phyloP scores from a whole-genome alignment of 1,140 invertebrate species.

The Bombus breviceps region DNA sequence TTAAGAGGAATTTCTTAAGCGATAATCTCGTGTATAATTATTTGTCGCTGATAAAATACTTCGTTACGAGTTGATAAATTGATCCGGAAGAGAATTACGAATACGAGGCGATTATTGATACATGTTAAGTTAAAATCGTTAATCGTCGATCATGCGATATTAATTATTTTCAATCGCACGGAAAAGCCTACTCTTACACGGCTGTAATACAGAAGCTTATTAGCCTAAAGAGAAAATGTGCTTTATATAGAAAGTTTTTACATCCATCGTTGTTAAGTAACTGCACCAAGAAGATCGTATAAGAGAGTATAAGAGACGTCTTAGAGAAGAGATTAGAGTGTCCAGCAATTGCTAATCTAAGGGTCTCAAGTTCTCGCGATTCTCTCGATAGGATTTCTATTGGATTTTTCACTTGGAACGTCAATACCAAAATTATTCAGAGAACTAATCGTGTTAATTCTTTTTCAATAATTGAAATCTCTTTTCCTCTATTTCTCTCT shows the following conservation, averaged over 20 bases:
- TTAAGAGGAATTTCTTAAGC: not conserved
- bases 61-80: not conserved
- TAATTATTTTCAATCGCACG: not conserved
- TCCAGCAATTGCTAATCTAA: not conserved
- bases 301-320: too few species aligned
- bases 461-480: not conserved
- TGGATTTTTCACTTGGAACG: not conserved
- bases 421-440: not conserved
- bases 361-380: not conserved
- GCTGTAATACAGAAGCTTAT: too few species aligned
- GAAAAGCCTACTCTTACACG: too few species aligned
- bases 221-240: too few species aligned
- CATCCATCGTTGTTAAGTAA: not conserved
- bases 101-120: too few species aligned
- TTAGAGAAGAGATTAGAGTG: not conserved
- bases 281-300: not conserved
- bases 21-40: not conserved
- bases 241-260: too few species aligned
- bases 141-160: not conserved
- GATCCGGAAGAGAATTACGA: not conserved
- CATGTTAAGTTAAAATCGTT: not conserved
- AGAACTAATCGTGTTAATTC: not conserved
- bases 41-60: not conserved
- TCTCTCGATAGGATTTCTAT: not conserved
- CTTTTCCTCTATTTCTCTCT: not conserved